phyloP scores from a whole-genome alignment of 2,113 vertebrate genomes.

The Amphiprion percula region DNA sequence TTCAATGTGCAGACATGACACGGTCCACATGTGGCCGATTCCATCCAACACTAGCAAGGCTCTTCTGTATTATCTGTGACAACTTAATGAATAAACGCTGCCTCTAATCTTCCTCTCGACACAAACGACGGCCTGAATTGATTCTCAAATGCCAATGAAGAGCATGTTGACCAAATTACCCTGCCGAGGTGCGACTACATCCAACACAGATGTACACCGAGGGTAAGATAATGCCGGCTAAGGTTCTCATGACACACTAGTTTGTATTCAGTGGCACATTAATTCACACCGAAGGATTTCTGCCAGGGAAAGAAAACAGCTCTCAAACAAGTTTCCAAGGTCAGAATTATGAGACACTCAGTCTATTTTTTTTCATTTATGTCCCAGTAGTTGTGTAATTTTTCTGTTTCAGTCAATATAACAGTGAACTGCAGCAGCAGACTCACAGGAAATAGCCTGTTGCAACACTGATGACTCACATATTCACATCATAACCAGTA shows the following conservation, averaged over 20 bases:
- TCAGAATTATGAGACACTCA: too few relatives aligned
- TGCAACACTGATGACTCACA: background rate
- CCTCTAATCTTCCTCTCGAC: background rate
- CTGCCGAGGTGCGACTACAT: background rate
- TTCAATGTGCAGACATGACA: background rate
- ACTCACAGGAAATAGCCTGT: background rate
- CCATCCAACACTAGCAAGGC: background rate
- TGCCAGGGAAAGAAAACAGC: too few relatives aligned
- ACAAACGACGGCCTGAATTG: background rate
- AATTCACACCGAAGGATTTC: too few relatives aligned
- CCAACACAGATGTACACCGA: background rate
- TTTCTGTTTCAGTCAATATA: background rate
- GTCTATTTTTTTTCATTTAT: background rate
- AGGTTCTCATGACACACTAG: background rate
- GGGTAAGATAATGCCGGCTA: background rate
- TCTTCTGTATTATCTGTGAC: background rate
- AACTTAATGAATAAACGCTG: background rate
- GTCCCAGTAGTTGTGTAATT: background rate
- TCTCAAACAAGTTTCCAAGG: too few relatives aligned
- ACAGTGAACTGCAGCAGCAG: background rate
- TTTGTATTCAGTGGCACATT: background rate
- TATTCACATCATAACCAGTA: background rate
- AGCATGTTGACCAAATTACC: background rate
- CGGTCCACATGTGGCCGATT: background rate
- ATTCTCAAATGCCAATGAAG: background rate